Evolutionary conservation across 2,888 invertebrate genomes (phyloP).

Genomic region (Chrysolina oricalcia): DNA sequence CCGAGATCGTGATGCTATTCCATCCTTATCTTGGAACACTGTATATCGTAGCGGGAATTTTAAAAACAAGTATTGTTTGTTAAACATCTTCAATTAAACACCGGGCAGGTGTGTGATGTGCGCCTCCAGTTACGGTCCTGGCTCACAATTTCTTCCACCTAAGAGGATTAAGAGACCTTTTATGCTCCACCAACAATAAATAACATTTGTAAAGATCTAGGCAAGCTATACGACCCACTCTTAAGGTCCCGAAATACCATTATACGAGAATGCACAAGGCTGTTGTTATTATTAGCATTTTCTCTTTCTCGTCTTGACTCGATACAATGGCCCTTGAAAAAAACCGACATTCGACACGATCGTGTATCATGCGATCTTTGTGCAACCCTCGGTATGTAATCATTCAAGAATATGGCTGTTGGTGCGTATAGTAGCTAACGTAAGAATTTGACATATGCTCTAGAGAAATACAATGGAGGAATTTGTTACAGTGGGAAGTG

Average conservation of each 20-base stretch:
- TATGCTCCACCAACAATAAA: conserved; percentile 58
- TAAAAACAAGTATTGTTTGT: conserved; percentile 42
- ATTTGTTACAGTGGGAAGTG: conserved; percentile 46
- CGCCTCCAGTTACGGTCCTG: conserved; percentile 13
- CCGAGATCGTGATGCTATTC: too few relatives aligned
- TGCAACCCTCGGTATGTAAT: conserved; percentile 51
- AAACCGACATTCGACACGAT: conserved; percentile 56
- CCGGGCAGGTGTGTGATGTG: conserved; percentile 37
- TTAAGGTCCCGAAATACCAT: conserved; percentile 52
- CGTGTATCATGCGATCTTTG: conserved; percentile 49
- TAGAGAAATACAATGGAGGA: conserved; percentile 36
- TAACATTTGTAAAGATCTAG: conserved; percentile 59
- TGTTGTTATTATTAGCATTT: conserved; percentile 56
- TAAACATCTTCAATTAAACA: conserved; percentile 48
- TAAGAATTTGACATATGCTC: conserved; percentile 40
- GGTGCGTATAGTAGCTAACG: conserved; percentile 23
- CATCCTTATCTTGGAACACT: too few relatives aligned
- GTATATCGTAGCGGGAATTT: conserved; percentile 28
- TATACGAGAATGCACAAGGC: conserved; percentile 49
- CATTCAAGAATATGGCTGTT: conserved; percentile 40
- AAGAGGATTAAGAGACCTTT: conserved; percentile 58
- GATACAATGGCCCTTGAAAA: conserved; percentile 51
- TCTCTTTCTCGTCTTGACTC: conserved; percentile 54
- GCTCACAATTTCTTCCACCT: conserved; percentile 40
- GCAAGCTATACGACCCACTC: conserved; percentile 56